These are phyloP conservation scores for Eidolon helvum DNA, from an alignment of 2,113 vertebrate species.

Conservation along the genomic window DNA sequence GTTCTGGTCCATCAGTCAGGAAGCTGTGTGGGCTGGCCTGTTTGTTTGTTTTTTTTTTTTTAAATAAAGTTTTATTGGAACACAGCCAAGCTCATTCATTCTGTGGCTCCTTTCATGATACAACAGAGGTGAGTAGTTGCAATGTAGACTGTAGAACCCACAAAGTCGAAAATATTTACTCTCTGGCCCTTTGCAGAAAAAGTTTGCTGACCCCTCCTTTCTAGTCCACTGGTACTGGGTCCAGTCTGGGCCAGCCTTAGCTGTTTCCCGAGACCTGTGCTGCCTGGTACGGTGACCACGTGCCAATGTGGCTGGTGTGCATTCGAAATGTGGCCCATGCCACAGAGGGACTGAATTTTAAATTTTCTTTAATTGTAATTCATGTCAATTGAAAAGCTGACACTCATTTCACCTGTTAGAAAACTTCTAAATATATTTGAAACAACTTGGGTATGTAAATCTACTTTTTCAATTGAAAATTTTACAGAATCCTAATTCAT, in stretches of 20 bases:
- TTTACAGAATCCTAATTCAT: not conserved
- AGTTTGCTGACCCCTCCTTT: not conserved
- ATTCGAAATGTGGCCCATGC: not conserved
- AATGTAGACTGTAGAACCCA: not conserved
- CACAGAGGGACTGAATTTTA: not conserved
- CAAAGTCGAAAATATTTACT: not conserved
- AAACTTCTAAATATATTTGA: not conserved
- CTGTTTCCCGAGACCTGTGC: not conserved
- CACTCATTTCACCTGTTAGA: not conserved
- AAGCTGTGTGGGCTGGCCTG: not conserved
- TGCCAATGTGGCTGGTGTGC: not conserved
- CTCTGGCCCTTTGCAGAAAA: not conserved
- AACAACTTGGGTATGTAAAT: not conserved
- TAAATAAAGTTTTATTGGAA: constrained; percentile 45
- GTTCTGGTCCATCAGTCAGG: not conserved
- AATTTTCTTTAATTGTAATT: not conserved
- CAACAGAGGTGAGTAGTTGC: not conserved
- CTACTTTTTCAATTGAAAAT: not conserved
- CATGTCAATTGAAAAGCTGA: not conserved
- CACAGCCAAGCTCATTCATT: not conserved
- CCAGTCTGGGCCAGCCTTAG: not conserved
- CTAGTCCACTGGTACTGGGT: too few relatives aligned
- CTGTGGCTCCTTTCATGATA: not conserved
- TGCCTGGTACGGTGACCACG: not conserved
- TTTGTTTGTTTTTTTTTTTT: not conserved